phyloP scores from a whole-genome alignment of 2,113 vertebrate species.

The Lipophrys pholis region DNA sequence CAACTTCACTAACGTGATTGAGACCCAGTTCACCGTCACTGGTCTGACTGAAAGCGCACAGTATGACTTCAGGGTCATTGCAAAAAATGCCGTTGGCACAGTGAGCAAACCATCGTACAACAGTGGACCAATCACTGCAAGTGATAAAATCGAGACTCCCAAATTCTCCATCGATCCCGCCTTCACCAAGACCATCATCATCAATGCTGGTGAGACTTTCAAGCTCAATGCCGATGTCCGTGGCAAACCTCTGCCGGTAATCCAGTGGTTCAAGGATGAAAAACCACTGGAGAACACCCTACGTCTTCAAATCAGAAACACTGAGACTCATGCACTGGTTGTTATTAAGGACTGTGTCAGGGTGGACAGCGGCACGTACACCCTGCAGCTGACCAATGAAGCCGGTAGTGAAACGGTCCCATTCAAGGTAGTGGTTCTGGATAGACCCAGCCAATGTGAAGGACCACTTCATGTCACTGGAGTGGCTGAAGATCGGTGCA shows the following conservation, averaged over 20 bases:
- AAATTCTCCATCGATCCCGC: slow-evolving; percentile 96
- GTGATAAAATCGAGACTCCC: slow-evolving; percentile 93
- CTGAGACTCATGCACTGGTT: slow-evolving; percentile 90
- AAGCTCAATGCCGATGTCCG: slow-evolving; percentile 93
- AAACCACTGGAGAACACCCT: slow-evolving; percentile 92
- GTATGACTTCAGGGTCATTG: slow-evolving; percentile 98
- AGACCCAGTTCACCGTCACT: slow-evolving; percentile 95
- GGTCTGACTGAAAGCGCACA: slow-evolving; percentile 95
- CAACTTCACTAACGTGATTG: slow-evolving; percentile 97
- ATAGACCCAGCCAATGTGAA: slow-evolving; percentile 91
- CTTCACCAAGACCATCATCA: slow-evolving; percentile 90
- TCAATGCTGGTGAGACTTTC: slow-evolving; percentile 95
- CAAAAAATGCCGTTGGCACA: slow-evolving; percentile 95
- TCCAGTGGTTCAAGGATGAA: slow-evolving; percentile 94
- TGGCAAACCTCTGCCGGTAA: slow-evolving; percentile 92
- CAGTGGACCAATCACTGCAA: slow-evolving; percentile 94
- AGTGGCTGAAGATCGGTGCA: slow-evolving; percentile 93
- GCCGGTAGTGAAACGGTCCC: slow-evolving; percentile 92
- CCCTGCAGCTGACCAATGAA: slow-evolving; percentile 90
- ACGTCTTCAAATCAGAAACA: slow-evolving; percentile 92
- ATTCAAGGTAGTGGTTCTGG: slow-evolving; percentile 93
- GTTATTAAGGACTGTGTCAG: slow-evolving; percentile 92
- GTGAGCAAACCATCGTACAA: slow-evolving; percentile 97
- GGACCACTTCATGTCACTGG: slow-evolving; percentile 91
- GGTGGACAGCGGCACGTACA: slow-evolving; percentile 91